Conservation (phyloP, 2,113 vertebrate genomes). For the Laterallus jamaicensis region DNA sequence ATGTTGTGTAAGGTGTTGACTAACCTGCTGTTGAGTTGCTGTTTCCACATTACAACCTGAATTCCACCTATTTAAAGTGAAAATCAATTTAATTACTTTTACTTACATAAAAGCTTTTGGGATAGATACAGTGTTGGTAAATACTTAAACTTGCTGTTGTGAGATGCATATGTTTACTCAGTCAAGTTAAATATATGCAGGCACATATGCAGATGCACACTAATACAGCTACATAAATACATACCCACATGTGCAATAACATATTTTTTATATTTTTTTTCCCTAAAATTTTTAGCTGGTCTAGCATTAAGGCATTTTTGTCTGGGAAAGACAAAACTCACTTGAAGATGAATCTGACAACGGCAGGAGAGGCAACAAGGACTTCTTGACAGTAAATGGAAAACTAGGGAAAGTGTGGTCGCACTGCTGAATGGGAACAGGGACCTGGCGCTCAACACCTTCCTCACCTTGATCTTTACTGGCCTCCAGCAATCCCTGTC, state of each 20-base stretch:
- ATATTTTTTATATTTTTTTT: neutral
- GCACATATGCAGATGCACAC: neutral
- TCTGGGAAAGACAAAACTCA: neutral
- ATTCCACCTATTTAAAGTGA: neutral
- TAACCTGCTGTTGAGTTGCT: neutral
- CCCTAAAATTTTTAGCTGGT: neutral
- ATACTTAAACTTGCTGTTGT: neutral
- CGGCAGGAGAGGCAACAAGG: neutral
- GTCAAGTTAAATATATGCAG: neutral
- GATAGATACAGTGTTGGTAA: neutral
- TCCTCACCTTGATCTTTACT: neutral
- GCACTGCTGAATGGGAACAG: rapidly evolving
- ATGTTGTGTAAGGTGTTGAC: neutral
- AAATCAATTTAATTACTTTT: neutral
- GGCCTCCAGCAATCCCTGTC: neutral
- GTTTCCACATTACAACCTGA: neutral
- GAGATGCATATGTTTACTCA: neutral
- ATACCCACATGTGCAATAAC: neutral
- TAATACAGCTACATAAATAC: neutral
- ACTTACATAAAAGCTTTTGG: neutral
- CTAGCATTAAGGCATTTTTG: neutral
- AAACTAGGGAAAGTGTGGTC: neutral
- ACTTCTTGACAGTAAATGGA: neutral
- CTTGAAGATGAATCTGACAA: neutral
- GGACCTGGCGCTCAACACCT: neutral